Conservation (phyloP, 2,113 vertebrate species). For the Dipodomys ordii region DNA sequence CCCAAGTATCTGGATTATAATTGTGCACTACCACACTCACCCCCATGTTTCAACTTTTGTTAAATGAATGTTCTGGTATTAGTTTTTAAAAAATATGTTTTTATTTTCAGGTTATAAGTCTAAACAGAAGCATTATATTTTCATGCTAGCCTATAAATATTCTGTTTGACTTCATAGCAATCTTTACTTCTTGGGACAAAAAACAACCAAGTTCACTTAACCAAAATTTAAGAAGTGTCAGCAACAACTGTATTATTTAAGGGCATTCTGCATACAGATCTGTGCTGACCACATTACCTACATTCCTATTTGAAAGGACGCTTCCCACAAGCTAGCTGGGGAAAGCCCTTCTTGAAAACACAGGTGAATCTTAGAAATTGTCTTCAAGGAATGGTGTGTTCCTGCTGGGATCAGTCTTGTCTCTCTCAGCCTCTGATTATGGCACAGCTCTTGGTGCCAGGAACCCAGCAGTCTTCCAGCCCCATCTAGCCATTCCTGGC, state of each 20-base stretch:
- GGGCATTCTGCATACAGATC: neutral
- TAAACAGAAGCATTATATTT: neutral
- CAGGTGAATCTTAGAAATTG: constrained; percentile 74
- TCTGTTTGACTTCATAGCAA: constrained; percentile 1
- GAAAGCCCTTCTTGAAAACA: constrained; percentile 65
- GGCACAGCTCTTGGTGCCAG: constrained; percentile 69
- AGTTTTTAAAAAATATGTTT: neutral
- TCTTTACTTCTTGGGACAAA: constrained; percentile 28
- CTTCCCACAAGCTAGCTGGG: constrained; percentile 39
- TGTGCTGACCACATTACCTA: neutral
- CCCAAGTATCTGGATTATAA: no score
- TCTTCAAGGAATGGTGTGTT: constrained; percentile 30
- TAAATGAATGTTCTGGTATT: neutral
- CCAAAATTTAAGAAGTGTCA: neutral
- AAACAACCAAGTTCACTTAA: neutral
- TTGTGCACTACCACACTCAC: no score
- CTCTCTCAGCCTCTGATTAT: constrained; percentile 60
- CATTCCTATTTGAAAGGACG: constrained; percentile 65
- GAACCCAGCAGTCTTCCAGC: constrained; percentile 29
- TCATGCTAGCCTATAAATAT: neutral
- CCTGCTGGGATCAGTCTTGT: constrained; percentile 81
- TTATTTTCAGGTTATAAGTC: neutral
- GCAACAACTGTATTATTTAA: neutral
- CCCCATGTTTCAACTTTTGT: neutral
- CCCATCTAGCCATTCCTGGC: neutral